Evolutionary conservation across 1,140 invertebrate genomes (phyloP).

Genomic region (Leptestheria dahalacensis): DNA sequence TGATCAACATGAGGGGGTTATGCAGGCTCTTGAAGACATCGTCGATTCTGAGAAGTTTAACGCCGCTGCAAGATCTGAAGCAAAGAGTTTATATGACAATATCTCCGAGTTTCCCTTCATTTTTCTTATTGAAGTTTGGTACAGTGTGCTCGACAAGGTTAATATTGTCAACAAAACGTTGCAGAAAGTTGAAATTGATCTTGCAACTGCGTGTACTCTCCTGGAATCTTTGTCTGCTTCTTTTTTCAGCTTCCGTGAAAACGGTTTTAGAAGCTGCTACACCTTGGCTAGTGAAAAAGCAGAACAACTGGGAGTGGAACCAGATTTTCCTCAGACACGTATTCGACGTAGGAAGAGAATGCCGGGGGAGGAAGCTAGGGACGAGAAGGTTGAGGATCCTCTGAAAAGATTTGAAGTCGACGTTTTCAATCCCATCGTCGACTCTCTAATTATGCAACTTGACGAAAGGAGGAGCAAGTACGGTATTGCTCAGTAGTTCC

Average conservation of each 20-base stretch:
- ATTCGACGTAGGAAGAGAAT: not conserved
- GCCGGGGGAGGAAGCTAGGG: not conserved
- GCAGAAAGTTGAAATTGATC: not conserved
- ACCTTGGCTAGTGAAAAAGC: not conserved
- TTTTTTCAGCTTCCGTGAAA: not conserved
- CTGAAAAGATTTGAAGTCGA: not conserved
- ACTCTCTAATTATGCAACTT: not conserved
- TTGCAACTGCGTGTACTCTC: not conserved
- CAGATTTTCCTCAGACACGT: not conserved
- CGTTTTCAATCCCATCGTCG: not conserved
- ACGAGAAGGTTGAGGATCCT: not conserved
- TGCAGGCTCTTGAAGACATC: not conserved
- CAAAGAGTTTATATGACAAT: not conserved
- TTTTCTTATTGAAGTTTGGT: not conserved
- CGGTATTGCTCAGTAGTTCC: not conserved
- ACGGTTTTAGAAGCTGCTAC: not conserved
- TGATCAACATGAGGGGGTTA: not conserved
- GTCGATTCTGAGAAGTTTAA: not conserved
- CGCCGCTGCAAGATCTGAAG: not conserved
- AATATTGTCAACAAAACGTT: not conserved
- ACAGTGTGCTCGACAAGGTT: not conserved
- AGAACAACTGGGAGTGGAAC: not conserved
- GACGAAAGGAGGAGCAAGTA: not conserved
- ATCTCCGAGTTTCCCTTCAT: not conserved
- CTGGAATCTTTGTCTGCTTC: not conserved